These are phyloP conservation scores for Noctua janthe DNA, from an alignment of 2,888 invertebrate genomes.

Conservation along the genomic window DNA sequence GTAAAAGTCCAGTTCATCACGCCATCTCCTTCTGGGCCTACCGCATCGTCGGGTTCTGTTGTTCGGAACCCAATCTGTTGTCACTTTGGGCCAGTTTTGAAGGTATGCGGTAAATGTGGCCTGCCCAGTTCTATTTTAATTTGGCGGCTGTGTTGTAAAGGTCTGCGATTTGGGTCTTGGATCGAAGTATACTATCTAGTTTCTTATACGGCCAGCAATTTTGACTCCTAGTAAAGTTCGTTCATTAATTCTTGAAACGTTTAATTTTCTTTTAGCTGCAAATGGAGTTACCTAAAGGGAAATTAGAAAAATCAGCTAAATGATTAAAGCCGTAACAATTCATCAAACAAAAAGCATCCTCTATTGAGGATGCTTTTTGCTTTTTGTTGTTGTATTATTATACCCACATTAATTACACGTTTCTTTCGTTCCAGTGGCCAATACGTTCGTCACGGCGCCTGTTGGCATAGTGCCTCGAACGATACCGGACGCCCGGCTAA, in stretches of 20 bases:
- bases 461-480: constrained; percentile 82
- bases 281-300: background rate
- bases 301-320: background rate
- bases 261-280: background rate
- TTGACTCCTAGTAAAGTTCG: background rate
- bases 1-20: background rate
- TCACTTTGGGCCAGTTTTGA: background rate
- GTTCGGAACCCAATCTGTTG: background rate
- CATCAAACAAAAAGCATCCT: constrained; percentile 25
- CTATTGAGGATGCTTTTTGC: too few relatives aligned
- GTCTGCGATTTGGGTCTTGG: background rate
- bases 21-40: too few relatives aligned
- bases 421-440: constrained; percentile 52
- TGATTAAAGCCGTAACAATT: background rate
- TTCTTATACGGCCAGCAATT: background rate
- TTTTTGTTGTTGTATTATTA: constrained; percentile 9
- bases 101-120: background rate
- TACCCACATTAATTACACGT: constrained; percentile 62
- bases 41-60: background rate
- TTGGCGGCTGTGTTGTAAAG: background rate
- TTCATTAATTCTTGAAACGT: background rate
- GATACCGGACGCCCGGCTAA: constrained; percentile 83
- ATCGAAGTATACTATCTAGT: too few relatives aligned
- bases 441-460: constrained; percentile 69
- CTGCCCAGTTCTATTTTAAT: background rate